Evolutionary conservation across 2,113 vertebrate genomes (phyloP), one percentile per base, ranked within the genome.

Genomic region (Bambusicola thoracicus): DNA sequence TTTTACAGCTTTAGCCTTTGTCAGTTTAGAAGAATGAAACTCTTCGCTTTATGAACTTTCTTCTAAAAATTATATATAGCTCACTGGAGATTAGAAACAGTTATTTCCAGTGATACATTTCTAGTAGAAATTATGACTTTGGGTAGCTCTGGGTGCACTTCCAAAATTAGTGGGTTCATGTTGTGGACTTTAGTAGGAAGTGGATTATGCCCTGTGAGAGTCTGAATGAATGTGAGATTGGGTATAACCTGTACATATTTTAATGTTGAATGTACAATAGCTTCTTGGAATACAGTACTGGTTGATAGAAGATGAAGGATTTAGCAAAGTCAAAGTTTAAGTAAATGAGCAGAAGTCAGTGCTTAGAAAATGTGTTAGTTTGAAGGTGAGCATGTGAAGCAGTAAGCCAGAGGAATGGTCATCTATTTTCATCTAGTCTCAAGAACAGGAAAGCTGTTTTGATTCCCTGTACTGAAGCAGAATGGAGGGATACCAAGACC

Each of bases 1-100:
- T 93, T 94, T 93, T 92, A 85, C 44, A 85, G 55, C 70, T 96
- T 87, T 46, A 80, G 38, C 38, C 83, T 92, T 85, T 96, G 79
- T 93, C 32, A 16, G 17, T 51, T 30, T 61, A 61, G 65, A 85
- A 61, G 25, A 92, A 92, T 83, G 46, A 89, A 77, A 85, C 61
- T 87, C 9, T 29, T 80, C 80, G 55, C 79, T 95, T 92, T 91
- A 72, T 81, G 56, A 69, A 17, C 66, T 69, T 91, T 91, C 63
- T 76, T 85, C 15, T 13, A 38, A 87, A 91, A 82, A 74, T 82
- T 84, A 63, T n/a, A 24, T 85, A n/a, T 48, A 70, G 72, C 87
- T 87, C 85, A 74, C 46, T 89, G 49, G 72, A 92, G 46, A 67
- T 82, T 46, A 81, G 67, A 91, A 94, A 61, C 59, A 90, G 80